Base-by-base conservation (phyloP, 2,113 vertebrate genomes). In the Sitta europaea region DNA sequence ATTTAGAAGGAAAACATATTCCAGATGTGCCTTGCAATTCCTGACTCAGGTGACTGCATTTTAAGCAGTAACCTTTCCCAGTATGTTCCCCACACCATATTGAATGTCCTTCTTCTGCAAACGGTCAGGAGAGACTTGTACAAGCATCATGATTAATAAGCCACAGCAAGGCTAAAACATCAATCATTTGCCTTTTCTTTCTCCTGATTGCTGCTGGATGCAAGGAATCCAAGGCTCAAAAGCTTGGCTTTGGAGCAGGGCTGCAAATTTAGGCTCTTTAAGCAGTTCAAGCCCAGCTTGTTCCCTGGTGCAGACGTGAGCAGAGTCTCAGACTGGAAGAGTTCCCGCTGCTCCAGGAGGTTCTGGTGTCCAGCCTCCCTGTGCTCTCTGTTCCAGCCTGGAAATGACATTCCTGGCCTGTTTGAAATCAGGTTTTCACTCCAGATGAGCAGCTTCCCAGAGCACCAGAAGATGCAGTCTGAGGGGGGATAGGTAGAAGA, bases 11-110 rank as follows among this genome's bases (percentile, higher is more conserved):
- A 95, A 97, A 97, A 97, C 92, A 15, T 51, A 7, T 95, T 96
- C 97, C 97, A 98, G 97, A 98, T 98, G 97, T 96, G 87, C 35
- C 5, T 16, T 43, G 25, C 76, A 91, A 86, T 94, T 86, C 80
- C 92, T 94, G 85, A 96, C 95, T 96, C 43, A 59, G 82, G 78
- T 86, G 94, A 78, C 85, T 90, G 74, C 47, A 75, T 94, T 95
- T 90, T 59, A 85, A 91, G 54, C 85, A 91, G 79, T 68, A 92
- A 92, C 81, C 79, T 91, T 95, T 94, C 45, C 75, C 71, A 93
- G 59, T 29, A 14, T n/a, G 63, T 93, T 92, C 90, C 43, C 55
- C 53, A 61, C 72, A 91, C 88, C 28, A 6, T 71, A 93, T 59
- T 90, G 72, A 88, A 25, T 84, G 29, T 88, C 92, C 61, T 71